Percentiles rank a stretch among this genome's conserved stretches.
phyloP scores from a whole-genome alignment of 2,888 invertebrate genomes.

The Sarcophaga carnaria region DNA sequence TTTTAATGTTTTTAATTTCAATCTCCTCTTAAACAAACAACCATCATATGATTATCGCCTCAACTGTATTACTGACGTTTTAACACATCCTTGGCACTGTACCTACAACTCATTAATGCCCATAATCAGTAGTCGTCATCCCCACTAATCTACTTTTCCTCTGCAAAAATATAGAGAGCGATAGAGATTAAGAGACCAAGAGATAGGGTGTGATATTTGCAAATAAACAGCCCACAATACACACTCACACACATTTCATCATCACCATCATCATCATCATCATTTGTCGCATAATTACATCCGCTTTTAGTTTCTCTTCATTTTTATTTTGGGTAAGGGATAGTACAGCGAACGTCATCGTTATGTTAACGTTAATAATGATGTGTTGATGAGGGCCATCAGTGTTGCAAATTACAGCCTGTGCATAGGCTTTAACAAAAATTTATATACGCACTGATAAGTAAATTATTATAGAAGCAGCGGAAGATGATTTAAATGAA shows the following conservation, averaged over 20 bases:
- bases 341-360: background rate
- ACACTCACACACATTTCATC: conserved; percentile 48
- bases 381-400: conserved; percentile 11
- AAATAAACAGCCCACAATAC: too few relatives aligned
- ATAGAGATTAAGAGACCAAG: background rate
- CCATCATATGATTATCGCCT: too few relatives aligned
- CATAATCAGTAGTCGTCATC: conserved; percentile 41
- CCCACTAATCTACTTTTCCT: background rate
- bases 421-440: background rate
- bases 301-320: conserved; percentile 28
- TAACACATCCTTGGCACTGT: conserved; percentile 1
- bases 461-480: background rate
- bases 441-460: background rate
- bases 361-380: conserved; percentile 22
- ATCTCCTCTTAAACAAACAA: too few relatives aligned
- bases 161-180: background rate
- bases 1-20: too few relatives aligned
- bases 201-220: background rate
- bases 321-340: background rate
- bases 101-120: conserved; percentile 59
- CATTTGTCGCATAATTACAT: conserved; percentile 68
- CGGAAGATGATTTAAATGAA: background rate
- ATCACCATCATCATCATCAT: conserved; percentile 15
- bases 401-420: background rate
- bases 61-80: background rate